Evolutionary conservation across 1,140 invertebrate genomes (phyloP).

Genomic region (Scylla paramamosain): DNA sequence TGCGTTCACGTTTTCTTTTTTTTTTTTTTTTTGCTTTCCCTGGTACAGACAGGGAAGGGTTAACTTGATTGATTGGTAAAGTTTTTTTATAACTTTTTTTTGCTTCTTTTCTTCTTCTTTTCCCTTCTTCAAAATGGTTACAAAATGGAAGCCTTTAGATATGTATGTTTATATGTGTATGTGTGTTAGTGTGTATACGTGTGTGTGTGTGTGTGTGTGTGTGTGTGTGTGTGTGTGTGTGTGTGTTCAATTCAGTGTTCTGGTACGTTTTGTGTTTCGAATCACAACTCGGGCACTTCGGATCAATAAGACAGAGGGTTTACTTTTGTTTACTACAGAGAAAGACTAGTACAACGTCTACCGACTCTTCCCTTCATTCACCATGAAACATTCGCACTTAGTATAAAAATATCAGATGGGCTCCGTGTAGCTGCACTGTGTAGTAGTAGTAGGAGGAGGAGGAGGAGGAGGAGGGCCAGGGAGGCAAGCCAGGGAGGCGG

Average conservation of each 20-base stretch:
- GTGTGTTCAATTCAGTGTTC: too few species aligned
- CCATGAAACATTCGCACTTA: neutral
- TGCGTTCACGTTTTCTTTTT: neutral
- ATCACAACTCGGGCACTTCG: neutral
- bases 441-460: too few species aligned
- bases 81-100: neutral
- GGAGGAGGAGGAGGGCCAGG: neutral
- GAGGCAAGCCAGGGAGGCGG: neutral
- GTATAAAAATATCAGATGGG: neutral
- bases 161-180: neutral
- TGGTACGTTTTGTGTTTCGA: neutral
- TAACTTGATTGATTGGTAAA: neutral
- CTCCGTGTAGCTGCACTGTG: neutral
- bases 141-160: conserved; percentile 7
- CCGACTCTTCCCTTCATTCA: neutral
- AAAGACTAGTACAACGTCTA: neutral
- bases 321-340: neutral
- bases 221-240: too few species aligned
- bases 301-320: neutral
- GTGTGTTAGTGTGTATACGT: too few species aligned
- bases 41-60: neutral
- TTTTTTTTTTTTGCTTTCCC: neutral
- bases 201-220: too few species aligned
- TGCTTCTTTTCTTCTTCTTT: neutral
- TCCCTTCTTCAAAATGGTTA: neutral